Base-by-base conservation (phyloP, 2,113 vertebrate species). In the Phasianus colchicus region DNA sequence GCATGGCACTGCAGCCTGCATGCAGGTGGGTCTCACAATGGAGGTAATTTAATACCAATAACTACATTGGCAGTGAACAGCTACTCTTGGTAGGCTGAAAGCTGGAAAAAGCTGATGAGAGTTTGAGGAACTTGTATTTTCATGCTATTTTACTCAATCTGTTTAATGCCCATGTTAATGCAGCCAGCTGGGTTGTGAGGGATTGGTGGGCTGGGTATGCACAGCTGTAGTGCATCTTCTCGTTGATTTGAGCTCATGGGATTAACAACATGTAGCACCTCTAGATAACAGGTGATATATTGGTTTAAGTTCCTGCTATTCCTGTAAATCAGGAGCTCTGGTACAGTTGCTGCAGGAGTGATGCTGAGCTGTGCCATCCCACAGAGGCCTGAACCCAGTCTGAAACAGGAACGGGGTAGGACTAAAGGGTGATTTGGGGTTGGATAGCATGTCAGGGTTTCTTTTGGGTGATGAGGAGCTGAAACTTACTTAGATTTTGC, bases 1-100 rank as follows among this genome's bases (percentile, higher is more conserved):
- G 42, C 10, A 10, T 34, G 45, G 21, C n/a, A 13, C 38, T 19
- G 16, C 36, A 19, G 47, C 61, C 54, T 34, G 32, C 40, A 11
- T n/a, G 30, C 16, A 12, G 24, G 16, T 1, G 4, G 8, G 10
- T 24, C 6, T 40, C 15, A 14, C 54, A 54, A 5, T 10, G 0
- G 1, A 19, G 25, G 3, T 25, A 14, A 5, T 7, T 8, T 40
- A 12, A 30, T 50, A 45, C 10, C 20, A 27, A 5, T 25, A 30
- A 61, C 11, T 29, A 27, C 22, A 4, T 18, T 4, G 18, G 10
- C 30, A 2, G 25, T 8, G 30, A 48, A 20, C 8, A 21, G 50
- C n/a, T 76, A 5, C 58, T 47, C 36, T 61, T 10, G 57, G n/a
- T 72, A 55, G 74, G 43, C 69, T 50, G 50, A 15, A 8, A 45